Evolutionary conservation across 2,113 vertebrate species (phyloP), one percentile per base, ranked within the genome.

Genomic region (Oreochromis spilurus): DNA sequence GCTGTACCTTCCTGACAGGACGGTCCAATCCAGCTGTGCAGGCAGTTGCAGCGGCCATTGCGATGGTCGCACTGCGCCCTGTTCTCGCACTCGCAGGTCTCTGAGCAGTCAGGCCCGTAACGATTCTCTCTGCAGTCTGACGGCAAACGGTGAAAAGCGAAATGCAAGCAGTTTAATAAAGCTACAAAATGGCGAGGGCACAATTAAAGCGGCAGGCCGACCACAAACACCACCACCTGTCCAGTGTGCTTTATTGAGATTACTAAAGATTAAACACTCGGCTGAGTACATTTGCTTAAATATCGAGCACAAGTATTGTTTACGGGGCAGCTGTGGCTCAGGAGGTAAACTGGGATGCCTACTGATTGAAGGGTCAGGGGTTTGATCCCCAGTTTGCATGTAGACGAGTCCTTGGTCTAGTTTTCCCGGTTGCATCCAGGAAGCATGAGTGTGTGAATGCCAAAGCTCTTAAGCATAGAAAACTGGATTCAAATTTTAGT

Each of bases 1-100:
- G 96, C 67, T 34, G 12, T 87, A 95, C 98, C 98, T 96, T 99
- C 97, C 31, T 67, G 95, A 86, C 98, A 99, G 0, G 86, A 97
- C 9, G 93, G 90, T 8, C 98, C 98, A 0, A 90, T 91, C 96
- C 96, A 95, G 60, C 96, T 95, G 1, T 90, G 82, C 36, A 95
- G 83, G 17, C 99, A 99, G 87, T 67, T 95, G 87, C 98, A 99
- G 82, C 92, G 97, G 16, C 99, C 99, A 0, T 88, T 98, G 11
- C 82, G 89, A 0, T 93, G 89, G 38, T 97, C 90, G 0, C 98
- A 99, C 85, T 93, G 94, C 0, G 96, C 95, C 5, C 95, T 96
- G 16, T 96, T 90, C 38, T 91, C 86, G 9, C 98, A 99, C 82
- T 96, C 93, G 16, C 99, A 99, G 36, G 13, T 40, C 93, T 98